These are phyloP conservation scores for Chelonus insularis DNA, from an alignment of 1,140 invertebrate genomes.

Conservation along the genomic window DNA sequence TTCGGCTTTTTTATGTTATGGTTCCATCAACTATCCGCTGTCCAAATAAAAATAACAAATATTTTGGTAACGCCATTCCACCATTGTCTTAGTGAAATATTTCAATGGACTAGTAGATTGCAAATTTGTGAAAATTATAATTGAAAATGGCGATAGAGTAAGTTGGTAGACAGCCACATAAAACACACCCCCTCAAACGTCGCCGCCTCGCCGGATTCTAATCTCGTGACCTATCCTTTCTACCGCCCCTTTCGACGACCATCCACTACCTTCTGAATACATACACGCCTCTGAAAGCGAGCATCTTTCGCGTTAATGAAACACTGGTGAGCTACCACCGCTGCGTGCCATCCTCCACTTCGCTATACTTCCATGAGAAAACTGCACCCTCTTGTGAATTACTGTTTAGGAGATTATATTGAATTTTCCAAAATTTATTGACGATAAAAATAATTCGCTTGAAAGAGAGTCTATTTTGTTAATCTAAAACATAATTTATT, in stretches of 20 bases:
- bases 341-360: constrained; percentile 52
- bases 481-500: too few relatives aligned
- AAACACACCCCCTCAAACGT: constrained; percentile 20
- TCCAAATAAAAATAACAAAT: too few relatives aligned
- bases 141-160: not conserved
- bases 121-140: not conserved
- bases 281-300: constrained; percentile 40
- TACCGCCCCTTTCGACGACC: constrained; percentile 6
- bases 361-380: not conserved
- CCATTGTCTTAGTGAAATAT: too few relatives aligned
- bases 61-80: too few relatives aligned
- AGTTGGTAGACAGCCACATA: not conserved
- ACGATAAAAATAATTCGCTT: not conserved
- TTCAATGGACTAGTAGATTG: not conserved
- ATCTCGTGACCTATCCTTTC: constrained; percentile 44
- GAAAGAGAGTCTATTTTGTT: too few relatives aligned
- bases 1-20: too few relatives aligned
- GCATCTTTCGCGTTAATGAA: constrained; percentile 59
- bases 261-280: constrained; percentile 8
- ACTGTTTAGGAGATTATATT: constrained; percentile 31
- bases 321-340: constrained; percentile 57
- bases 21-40: too few relatives aligned
- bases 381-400: constrained; percentile 18
- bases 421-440: constrained; percentile 36
- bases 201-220: constrained; percentile 50